Percentiles rank a stretch among this genome's conserved stretches.
Conservation (phyloP, 1,140 invertebrate species). For the Drosophila ambigua region DNA sequence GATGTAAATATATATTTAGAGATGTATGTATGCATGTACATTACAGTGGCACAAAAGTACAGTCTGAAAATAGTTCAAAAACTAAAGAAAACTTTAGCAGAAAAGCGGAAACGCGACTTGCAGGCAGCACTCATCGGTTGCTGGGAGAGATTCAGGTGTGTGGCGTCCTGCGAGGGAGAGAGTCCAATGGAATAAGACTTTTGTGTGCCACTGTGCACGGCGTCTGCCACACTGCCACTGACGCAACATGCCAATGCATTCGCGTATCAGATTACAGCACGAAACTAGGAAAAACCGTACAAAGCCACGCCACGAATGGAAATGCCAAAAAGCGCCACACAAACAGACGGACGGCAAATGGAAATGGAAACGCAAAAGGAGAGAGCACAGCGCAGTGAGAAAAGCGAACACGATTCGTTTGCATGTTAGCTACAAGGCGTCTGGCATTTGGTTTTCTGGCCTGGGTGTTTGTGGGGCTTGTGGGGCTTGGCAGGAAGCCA, state of each 20-base stretch:
- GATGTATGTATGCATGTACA: no score
- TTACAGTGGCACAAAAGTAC: not conserved
- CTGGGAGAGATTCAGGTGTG: no score
- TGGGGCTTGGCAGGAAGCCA: conserved; percentile 57
- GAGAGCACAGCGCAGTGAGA: not conserved
- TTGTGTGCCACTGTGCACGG: conserved; percentile 20
- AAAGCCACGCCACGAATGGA: conserved; percentile 19
- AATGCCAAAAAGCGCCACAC: conserved; percentile 1
- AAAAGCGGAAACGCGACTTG: no score
- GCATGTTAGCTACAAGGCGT: conserved; percentile 33
- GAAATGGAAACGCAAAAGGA: conserved; percentile 7
- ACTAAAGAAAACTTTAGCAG: not conserved
- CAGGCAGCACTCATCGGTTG: no score
- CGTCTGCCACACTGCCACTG: not conserved
- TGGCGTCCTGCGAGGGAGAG: no score
- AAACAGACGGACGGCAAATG: not conserved
- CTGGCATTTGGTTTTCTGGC: conserved; percentile 41
- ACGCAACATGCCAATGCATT: conserved; percentile 45
- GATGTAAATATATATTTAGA: no score
- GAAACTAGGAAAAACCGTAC: conserved; percentile 50
- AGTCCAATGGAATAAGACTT: no score
- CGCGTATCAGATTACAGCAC: conserved; percentile 40
- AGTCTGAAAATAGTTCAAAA: no score
- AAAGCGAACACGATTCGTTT: conserved; percentile 35
- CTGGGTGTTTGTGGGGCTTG: not conserved